A percentile compares a stretch with the other conserved stretches of the same genome.
These are phyloP conservation scores for Xylocampa areola DNA, from an alignment of 2,888 invertebrate genomes.

Conservation along the genomic window DNA sequence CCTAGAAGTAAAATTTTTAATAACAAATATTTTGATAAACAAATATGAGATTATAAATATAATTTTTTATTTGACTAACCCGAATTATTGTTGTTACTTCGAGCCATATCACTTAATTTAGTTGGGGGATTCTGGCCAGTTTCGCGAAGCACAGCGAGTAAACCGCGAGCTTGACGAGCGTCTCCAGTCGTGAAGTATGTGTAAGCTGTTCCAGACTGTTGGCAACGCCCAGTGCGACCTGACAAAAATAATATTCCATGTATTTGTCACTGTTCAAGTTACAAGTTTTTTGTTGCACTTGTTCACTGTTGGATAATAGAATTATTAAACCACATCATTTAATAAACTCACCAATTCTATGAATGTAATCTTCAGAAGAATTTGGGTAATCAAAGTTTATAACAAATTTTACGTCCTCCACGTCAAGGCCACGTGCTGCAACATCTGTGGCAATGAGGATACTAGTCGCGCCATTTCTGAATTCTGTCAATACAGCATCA, in stretches of 20 bases:
- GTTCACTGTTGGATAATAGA: too few species aligned
- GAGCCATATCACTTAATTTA: constrained; percentile 94
- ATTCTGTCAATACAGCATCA: constrained; percentile 96
- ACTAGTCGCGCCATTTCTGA: constrained; percentile 95
- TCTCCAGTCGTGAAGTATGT: constrained; percentile 98
- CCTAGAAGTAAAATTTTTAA: constrained; percentile 65
- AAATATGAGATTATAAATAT: not conserved
- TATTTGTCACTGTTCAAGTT: not conserved
- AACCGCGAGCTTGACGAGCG: constrained; percentile 96
- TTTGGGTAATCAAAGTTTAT: constrained; percentile 99
- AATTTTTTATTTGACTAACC: constrained; percentile 63
- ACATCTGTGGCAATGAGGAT: constrained; percentile 99
- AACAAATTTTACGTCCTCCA: constrained; percentile 99
- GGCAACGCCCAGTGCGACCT: constrained; percentile 97
- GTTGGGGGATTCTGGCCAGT: constrained; percentile 96
- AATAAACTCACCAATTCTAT: constrained; percentile 94
- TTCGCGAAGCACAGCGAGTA: constrained; percentile 97
- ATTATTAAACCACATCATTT: too few species aligned
- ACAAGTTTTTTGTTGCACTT: too few species aligned
- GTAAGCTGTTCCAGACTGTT: constrained; percentile 98
- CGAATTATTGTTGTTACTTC: constrained; percentile 87
- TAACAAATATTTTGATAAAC: not conserved
- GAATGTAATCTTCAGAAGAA: constrained; percentile 99
- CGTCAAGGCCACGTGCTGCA: constrained; percentile 96
- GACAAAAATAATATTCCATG: constrained; percentile 14